Conservation (phyloP, 2,888 invertebrate genomes). For the Branchinecta sandiegonensis region DNA sequence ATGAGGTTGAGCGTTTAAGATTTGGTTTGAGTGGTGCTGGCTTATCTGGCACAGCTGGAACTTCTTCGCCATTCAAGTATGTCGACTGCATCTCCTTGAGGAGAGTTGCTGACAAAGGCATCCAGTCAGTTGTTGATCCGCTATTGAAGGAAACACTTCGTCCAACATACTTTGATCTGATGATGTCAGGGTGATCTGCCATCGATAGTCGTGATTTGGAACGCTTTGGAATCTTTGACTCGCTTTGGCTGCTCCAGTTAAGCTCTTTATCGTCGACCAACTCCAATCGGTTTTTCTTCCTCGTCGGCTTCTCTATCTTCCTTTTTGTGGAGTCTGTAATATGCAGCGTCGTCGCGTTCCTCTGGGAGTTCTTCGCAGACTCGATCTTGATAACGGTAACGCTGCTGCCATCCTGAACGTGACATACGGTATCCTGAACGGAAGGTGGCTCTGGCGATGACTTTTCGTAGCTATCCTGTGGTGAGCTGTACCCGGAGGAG, state of each 20-base stretch:
- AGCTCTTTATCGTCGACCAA: neutral
- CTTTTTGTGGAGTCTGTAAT: neutral
- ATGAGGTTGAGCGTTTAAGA: neutral
- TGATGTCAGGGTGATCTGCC: neutral
- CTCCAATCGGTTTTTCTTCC: neutral
- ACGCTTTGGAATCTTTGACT: neutral
- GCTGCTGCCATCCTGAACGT: slow-evolving; percentile 3
- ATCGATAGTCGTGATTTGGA: slow-evolving; percentile 10
- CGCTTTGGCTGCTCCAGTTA: neutral
- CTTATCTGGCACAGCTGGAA: neutral
- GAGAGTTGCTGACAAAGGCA: neutral
- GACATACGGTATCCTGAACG: neutral
- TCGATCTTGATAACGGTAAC: slow-evolving; percentile 6
- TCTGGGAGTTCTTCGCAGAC: neutral
- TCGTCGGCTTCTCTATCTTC: neutral
- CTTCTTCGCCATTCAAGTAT: neutral
- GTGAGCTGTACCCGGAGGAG: slow-evolving; percentile 11
- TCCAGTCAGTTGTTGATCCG: neutral
- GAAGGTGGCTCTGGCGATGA: neutral
- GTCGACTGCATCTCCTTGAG: neutral
- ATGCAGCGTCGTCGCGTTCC: neutral
- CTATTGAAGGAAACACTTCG: neutral
- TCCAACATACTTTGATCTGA: neutral
- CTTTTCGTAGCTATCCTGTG: neutral
- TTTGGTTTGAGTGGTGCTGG: neutral